phyloP scores from a whole-genome alignment of 2,113 vertebrate genomes.

The Pelecanoides urinatrix region DNA sequence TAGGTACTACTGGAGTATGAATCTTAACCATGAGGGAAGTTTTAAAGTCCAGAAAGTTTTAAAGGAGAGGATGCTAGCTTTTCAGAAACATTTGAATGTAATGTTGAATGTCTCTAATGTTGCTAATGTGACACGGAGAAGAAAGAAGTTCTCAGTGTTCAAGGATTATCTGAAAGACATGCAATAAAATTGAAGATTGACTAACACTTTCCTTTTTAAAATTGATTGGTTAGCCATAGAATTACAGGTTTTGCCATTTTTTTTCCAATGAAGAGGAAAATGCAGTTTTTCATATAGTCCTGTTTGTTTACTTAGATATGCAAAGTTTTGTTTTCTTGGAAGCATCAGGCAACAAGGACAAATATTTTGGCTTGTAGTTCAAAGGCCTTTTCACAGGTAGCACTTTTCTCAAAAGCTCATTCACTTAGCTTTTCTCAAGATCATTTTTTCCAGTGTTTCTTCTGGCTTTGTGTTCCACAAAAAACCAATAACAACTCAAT shows the following conservation, averaged over 20 bases:
- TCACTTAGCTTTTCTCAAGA: neutral
- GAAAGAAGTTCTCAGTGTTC: neutral
- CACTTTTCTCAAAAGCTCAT: neutral
- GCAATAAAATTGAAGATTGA: neutral
- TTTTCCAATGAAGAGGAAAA: neutral
- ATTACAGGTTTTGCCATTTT: neutral
- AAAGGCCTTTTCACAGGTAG: neutral
- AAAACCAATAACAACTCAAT: neutral
- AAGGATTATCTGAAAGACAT: neutral
- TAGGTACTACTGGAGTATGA: neutral
- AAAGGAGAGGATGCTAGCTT: neutral
- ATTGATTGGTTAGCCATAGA: neutral
- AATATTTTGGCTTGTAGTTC: neutral
- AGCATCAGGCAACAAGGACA: neutral
- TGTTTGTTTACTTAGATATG: neutral
- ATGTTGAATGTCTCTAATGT: neutral
- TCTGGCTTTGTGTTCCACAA: neutral
- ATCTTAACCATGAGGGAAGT: neutral
- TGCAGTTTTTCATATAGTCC: neutral
- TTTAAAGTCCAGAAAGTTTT: neutral
- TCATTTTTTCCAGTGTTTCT: neutral
- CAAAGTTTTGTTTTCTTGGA: neutral
- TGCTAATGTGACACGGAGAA: neutral
- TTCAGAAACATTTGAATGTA: neutral
- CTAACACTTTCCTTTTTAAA: neutral